Conservation (phyloP, 2,888 invertebrate genomes). For the Lasioglossum lativentre region DNA sequence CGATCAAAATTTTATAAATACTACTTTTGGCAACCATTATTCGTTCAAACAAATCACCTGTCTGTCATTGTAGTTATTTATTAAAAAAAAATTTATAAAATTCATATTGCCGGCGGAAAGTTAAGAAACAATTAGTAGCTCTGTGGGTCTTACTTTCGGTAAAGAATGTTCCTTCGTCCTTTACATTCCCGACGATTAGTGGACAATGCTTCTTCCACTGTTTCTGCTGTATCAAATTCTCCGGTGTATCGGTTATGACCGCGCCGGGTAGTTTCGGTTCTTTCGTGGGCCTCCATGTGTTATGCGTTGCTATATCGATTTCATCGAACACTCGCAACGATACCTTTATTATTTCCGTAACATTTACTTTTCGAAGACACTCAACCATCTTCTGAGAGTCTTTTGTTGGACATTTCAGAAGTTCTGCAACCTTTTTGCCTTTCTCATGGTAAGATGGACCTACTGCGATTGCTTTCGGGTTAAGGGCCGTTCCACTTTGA, state of each 20-base stretch:
- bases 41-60: no score
- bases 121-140: neutral
- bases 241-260: slow-evolving; percentile 20
- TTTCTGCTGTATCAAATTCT: neutral
- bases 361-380: slow-evolving; percentile 85
- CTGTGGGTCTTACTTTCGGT: neutral
- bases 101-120: no score
- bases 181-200: neutral
- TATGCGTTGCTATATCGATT: neutral
- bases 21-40: no score
- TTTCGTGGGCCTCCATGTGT: slow-evolving; percentile 20
- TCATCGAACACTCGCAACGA: neutral
- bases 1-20: neutral
- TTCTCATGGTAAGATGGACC: slow-evolving; percentile 32
- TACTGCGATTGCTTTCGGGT: slow-evolving; percentile 47
- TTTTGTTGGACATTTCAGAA: slow-evolving; percentile 87
- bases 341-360: neutral
- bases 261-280: slow-evolving; percentile 15
- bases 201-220: neutral
- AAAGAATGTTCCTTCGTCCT: slow-evolving; percentile 33
- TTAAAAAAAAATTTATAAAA: no score
- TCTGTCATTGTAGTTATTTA: no score
- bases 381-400: slow-evolving; percentile 86
- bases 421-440: slow-evolving; percentile 47
- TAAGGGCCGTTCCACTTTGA: slow-evolving; percentile 65